Evolutionary conservation across 2,888 invertebrate genomes (phyloP).

Genomic region (Eristalis tenax): DNA sequence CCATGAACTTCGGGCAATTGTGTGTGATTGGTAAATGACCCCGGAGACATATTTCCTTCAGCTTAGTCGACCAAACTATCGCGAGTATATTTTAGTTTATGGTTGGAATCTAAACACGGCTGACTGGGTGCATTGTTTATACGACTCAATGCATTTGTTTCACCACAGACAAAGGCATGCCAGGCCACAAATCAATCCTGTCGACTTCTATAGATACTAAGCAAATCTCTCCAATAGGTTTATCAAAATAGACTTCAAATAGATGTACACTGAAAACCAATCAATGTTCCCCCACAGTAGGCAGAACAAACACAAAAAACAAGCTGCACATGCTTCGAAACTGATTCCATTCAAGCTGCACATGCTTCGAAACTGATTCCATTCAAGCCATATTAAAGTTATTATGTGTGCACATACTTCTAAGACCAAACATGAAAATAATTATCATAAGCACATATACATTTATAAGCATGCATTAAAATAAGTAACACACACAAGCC

Average conservation of each 20-base stretch:
- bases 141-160: too few species aligned
- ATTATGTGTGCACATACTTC: background rate
- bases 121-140: too few species aligned
- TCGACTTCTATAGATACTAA: background rate
- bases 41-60: too few species aligned
- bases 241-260: background rate
- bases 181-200: too few species aligned
- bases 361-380: background rate
- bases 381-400: background rate
- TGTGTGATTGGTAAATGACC: too few species aligned
- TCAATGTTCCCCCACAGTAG: background rate
- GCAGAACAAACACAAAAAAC: background rate
- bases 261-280: background rate
- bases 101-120: too few species aligned
- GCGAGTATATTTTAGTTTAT: too few species aligned
- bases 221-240: background rate
- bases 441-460: background rate
- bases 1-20: too few species aligned
- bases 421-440: background rate
- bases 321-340: background rate
- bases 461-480: constrained; percentile 17
- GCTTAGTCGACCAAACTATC: too few species aligned
- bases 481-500: background rate
- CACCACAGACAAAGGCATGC: too few species aligned
- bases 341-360: background rate